Percentiles rank a stretch among this genome's conserved stretches.
These are phyloP conservation scores for Agapornis roseicollis DNA, from an alignment of 2,113 vertebrate species.

Conservation along the genomic window DNA sequence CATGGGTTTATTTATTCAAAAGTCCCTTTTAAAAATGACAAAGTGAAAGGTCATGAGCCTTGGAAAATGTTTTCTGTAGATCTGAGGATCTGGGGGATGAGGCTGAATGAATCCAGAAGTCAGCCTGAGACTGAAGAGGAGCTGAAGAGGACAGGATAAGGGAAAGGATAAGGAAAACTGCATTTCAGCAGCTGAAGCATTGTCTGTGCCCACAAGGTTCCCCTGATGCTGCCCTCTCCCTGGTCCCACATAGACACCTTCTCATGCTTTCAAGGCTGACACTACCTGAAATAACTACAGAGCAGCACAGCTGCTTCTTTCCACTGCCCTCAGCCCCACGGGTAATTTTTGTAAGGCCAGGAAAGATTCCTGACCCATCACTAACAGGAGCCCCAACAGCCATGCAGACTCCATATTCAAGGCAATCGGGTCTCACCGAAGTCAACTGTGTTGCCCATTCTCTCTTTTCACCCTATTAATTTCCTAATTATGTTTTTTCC, in stretches of 20 bases:
- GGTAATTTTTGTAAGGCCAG: not conserved
- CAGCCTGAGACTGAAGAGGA: not conserved
- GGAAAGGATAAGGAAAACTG: not conserved
- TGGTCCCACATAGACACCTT: not conserved
- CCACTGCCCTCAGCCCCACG: not conserved
- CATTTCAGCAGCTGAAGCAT: not conserved
- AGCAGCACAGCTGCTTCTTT: not conserved
- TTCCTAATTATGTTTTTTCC: not conserved
- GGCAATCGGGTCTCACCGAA: not conserved
- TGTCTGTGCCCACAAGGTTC: not conserved
- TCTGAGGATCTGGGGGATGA: not conserved
- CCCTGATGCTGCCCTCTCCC: fast-evolving
- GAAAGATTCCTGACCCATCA: not conserved
- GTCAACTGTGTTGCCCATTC: not conserved
- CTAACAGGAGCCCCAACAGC: not conserved
- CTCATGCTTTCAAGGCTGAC: not conserved
- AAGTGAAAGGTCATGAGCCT: not conserved
- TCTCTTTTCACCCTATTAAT: not conserved
- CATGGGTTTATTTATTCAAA: not conserved
- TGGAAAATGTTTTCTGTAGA: not conserved
- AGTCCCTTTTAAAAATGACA: not conserved
- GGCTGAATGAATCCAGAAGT: not conserved
- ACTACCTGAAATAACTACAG: not conserved
- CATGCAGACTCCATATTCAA: not conserved
- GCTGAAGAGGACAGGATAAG: not conserved